Conservation (phyloP, 2,888 invertebrate species). For the Cecidostiba fungosa region DNA sequence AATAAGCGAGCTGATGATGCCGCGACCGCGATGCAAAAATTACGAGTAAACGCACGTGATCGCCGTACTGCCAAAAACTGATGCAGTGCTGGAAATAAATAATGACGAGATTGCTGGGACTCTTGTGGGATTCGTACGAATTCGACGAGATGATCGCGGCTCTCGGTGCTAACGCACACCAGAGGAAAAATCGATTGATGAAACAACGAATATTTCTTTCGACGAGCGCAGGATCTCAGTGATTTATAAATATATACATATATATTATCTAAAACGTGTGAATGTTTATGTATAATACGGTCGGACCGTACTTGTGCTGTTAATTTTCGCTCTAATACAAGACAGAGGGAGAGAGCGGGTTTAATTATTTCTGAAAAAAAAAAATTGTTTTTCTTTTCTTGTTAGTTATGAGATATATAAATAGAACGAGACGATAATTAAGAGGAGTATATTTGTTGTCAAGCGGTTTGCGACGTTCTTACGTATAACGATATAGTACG, state of each 20-base stretch:
- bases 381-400: slow-evolving; percentile 41
- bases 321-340: not conserved
- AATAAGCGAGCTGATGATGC: not conserved
- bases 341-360: not conserved
- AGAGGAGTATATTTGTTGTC: slow-evolving; percentile 55
- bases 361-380: slow-evolving; percentile 31
- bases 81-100: not conserved
- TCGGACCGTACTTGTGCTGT: slow-evolving; percentile 12
- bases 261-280: not conserved
- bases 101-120: not conserved
- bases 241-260: slow-evolving; percentile 41
- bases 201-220: slow-evolving; percentile 43
- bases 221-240: slow-evolving; percentile 50
- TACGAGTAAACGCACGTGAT: not conserved
- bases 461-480: slow-evolving; percentile 40
- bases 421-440: not conserved
- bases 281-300: slow-evolving; percentile 12
- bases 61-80: too few relatives aligned
- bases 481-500: slow-evolving; percentile 42
- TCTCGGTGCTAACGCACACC: not conserved
- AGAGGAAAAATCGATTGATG: not conserved
- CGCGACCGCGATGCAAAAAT: not conserved
- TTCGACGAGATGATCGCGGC: not conserved
- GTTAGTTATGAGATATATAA: slow-evolving; percentile 38
- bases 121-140: not conserved